Conservation (phyloP, 2,888 invertebrate genomes). For the Eueremaeus valkanovi region DNA sequence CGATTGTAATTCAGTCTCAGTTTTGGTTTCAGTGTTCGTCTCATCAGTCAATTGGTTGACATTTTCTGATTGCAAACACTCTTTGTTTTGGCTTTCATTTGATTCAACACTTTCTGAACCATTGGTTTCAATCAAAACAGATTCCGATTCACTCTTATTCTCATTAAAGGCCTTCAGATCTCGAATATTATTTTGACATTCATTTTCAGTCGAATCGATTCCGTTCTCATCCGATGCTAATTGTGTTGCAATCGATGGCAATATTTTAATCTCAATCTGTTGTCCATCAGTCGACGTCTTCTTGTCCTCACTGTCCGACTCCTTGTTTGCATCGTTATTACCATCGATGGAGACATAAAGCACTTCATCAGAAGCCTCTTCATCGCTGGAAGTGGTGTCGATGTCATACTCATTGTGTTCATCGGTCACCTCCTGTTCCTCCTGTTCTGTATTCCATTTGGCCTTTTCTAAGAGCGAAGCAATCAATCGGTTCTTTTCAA, state of each 20-base stretch:
- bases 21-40: neutral
- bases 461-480: neutral
- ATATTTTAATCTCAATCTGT: neutral
- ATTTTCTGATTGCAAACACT: neutral
- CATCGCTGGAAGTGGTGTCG: slow-evolving; percentile 6
- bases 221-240: neutral
- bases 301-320: neutral
- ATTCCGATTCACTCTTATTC: neutral
- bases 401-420: neutral
- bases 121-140: neutral
- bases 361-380: neutral
- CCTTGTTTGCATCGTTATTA: neutral
- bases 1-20: neutral
- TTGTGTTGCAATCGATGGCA: neutral
- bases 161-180: neutral
- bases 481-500: slow-evolving; percentile 2
- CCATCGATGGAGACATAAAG: neutral
- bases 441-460: slow-evolving; percentile 28
- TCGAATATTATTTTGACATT: neutral
- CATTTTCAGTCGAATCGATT: neutral
- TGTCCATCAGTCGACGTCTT: neutral
- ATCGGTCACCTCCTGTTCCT: neutral
- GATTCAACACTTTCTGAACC: neutral
- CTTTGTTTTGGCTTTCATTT: neutral
- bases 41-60: neutral